Evolutionary conservation across 2,888 invertebrate species (phyloP).

Genomic region (Pollenia labialis): DNA sequence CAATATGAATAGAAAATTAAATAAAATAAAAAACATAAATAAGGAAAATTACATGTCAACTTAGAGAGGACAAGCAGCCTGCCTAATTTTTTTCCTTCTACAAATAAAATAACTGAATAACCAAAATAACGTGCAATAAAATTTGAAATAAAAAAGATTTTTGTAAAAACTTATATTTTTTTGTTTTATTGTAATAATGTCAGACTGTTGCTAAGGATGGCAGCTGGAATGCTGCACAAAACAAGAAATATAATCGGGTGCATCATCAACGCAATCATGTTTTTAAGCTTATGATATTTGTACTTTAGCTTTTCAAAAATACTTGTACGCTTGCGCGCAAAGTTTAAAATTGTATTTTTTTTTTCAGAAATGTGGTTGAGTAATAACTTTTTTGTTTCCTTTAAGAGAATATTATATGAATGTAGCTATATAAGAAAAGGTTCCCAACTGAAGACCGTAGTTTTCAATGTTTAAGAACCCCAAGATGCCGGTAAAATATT

Average conservation of each 20-base stretch:
- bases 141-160: constrained; percentile 50
- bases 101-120: neutral
- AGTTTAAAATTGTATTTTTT: constrained; percentile 5
- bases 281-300: constrained; percentile 12
- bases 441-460: too few species aligned
- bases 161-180: constrained; percentile 19
- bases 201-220: constrained; percentile 52
- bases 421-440: neutral
- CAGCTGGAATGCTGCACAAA: constrained; percentile 23
- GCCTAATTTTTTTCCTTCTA: neutral
- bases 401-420: neutral
- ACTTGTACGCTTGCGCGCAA: constrained; percentile 2
- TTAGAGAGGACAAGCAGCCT: constrained; percentile 38
- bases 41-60: constrained; percentile 56
- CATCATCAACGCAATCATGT: constrained; percentile 9
- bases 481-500: too few species aligned
- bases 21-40: constrained; percentile 33
- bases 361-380: neutral
- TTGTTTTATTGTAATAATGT: constrained; percentile 9
- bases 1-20: constrained; percentile 45
- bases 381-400: constrained; percentile 37
- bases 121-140: constrained; percentile 20
- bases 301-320: neutral
- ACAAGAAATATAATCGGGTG: constrained; percentile 5
- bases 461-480: too few species aligned